Base-by-base conservation (phyloP, 2,888 invertebrate species). In the Parnassius orleans region DNA sequence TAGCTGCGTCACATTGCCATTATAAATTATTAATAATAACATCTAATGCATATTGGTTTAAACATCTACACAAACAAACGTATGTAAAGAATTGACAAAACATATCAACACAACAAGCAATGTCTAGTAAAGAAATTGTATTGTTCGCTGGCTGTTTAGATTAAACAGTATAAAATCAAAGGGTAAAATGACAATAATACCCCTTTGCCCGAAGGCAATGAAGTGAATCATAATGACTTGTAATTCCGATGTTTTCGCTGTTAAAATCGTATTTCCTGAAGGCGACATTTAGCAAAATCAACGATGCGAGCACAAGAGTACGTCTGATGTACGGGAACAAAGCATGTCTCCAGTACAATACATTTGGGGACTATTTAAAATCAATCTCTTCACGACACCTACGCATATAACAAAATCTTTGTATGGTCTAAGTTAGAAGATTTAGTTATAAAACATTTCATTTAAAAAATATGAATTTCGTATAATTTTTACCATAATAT, bases 241-340 rank as follows among this genome's bases (percentile, higher is more conserved):
- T 90, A 87, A 87, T 87, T 89, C 81, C 74, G 80, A 88, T 90
- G 88, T 91, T 90, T 90, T 84, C 84, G 81, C 84, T 87, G 83
- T 90, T 90, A 85, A 90, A 90, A 90, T 90, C 91, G 86, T 83
- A 90, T 91, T 91, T 91, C 90, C 90, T 90, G 84, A 83, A 75
- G 75, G 73, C 74, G 77, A 80, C 83, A 89, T 90, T 90, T 80
- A 86, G 78, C 77, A 71, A 66, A 85, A 77, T 72, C 82, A 83
- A 72, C 75, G 86, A 73, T 77, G 90, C 90, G 85, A 66, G 75
- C 77, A 82, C 82, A 77, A 90, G 87, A 81, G 81, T 75, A 76
- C 78, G 80, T 72, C 72, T 77, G 82, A 81, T 81, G 75, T 75
- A 71, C 67, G 70, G 69, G 78, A 70, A 89, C 87, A 89, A 89